Evolutionary conservation across 2,888 invertebrate genomes (phyloP), one percentile per base, ranked within the genome.

Genomic region (Microplitis manilae): DNA sequence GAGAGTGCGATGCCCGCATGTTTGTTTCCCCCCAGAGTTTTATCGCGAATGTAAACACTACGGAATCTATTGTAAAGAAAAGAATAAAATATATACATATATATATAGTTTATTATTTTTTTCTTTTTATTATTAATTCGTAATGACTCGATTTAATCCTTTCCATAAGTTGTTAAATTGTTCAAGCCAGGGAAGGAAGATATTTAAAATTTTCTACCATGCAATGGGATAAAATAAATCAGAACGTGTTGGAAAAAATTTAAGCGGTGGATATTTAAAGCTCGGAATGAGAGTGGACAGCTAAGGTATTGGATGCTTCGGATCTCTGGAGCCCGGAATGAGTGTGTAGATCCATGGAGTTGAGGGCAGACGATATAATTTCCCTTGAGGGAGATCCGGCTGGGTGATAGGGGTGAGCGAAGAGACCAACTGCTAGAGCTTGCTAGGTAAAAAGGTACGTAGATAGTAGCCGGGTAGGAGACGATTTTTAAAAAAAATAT

Each of bases 341-440:
- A 62, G 65, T n/a, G 17, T 62, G 83, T 74, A 70, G 83, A 79
- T 79, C 80, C 79, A 81, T 17, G 76, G 59, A 83, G 85, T 83
- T 81, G 85, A 82, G 85, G 85, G 85, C 84, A 84, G 85, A 86
- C 86, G 86, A 84, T 86, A 88, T 90, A 90, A 90, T 90, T 89
- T 90, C 90, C 90, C 90, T 89, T 89, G 90, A 89, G 90, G 89
- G 89, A 90, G 87, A 90, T 89, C 89, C 88, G 82, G 80, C 83
- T 83, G 83, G 85, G 82, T 82, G 85, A 85, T 84, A 85, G 80
- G 80, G 77, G 81, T 81, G 83, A 75, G 70, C 77, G 79, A 80
- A 81, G 75, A 62, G 80, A 79, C 81, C 83, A 79, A 65, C 50
- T 75, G 64, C 77, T 65, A 76, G 77, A 74, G 78, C 50, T 50